phyloP scores from a whole-genome alignment of 2,888 invertebrate genomes.

The Tromatobia lineatoria region DNA sequence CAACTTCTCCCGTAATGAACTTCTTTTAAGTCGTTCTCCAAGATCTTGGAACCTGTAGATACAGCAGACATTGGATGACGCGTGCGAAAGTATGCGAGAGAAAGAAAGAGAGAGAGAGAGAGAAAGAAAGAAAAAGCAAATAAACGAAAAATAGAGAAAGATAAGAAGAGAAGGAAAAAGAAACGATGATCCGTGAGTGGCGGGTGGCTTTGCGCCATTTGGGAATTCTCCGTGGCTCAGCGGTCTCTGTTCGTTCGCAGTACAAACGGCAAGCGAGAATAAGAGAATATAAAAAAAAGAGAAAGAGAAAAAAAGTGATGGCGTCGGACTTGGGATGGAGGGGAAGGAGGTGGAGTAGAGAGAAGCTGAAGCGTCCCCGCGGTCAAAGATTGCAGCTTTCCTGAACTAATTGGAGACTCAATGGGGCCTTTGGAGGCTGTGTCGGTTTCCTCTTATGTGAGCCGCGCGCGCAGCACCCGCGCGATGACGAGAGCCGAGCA shows the following conservation, averaged over 20 bases:
- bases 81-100: slow-evolving; percentile 13
- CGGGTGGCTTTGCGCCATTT: slow-evolving; percentile 67
- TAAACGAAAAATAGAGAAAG: slow-evolving; percentile 6
- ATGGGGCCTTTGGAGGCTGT: slow-evolving; percentile 70
- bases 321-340: slow-evolving; percentile 1
- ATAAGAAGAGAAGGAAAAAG: slow-evolving; percentile 33
- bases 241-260: slow-evolving; percentile 11
- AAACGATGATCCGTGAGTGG: slow-evolving; percentile 62
- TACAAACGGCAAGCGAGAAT: slow-evolving; percentile 49
- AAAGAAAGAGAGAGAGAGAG: slow-evolving; percentile 25
- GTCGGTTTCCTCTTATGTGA: slow-evolving; percentile 68
- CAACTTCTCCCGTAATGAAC: slow-evolving; percentile 64
- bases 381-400: slow-evolving; percentile 77
- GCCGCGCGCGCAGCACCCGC: slow-evolving; percentile 31
- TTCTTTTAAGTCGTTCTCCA: slow-evolving; percentile 62
- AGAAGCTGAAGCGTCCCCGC: slow-evolving; percentile 47
- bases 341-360: slow-evolving; percentile 29
- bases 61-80: background rate
- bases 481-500: background rate
- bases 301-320: slow-evolving; percentile 27
- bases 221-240: slow-evolving; percentile 62
- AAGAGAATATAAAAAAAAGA: slow-evolving; percentile 24
- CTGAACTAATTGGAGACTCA: slow-evolving; percentile 79
- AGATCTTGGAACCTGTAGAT: slow-evolving; percentile 17
- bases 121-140: slow-evolving; percentile 17